A percentile compares a stretch with the other conserved stretches of the same genome.
Evolutionary conservation across 2,113 vertebrate species (phyloP).

Genomic region (Nerophis ophidion): DNA sequence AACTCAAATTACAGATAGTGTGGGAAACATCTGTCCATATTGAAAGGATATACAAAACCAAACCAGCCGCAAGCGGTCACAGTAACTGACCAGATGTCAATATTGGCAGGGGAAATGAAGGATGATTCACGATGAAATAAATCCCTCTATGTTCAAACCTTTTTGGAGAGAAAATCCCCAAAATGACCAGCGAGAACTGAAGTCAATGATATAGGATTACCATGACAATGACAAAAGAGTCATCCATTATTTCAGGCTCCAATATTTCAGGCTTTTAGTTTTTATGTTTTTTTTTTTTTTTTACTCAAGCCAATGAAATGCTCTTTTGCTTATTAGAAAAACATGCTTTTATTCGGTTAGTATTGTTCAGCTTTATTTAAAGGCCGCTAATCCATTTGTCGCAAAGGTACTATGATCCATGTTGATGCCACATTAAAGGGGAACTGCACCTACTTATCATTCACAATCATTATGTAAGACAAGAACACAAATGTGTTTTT

Average conservation of each 20-base stretch:
- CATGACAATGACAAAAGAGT: background rate
- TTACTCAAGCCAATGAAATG: too few relatives aligned
- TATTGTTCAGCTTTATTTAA: too few relatives aligned
- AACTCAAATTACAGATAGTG: slow-evolving; percentile 24
- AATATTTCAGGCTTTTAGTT: background rate
- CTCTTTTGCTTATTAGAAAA: too few relatives aligned
- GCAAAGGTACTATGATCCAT: too few relatives aligned
- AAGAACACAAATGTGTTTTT: too few relatives aligned
- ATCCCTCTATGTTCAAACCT: background rate
- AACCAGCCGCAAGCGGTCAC: slow-evolving; percentile 4
- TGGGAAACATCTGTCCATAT: slow-evolving; percentile 25
- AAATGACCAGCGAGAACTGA: background rate
- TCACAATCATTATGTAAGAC: too few relatives aligned
- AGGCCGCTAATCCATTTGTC: too few relatives aligned
- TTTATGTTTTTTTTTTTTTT: too few relatives aligned
- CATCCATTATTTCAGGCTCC: background rate
- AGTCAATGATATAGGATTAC: background rate
- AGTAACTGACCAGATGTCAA: slow-evolving; percentile 8
- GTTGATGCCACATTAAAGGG: too few relatives aligned
- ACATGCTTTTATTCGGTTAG: too few relatives aligned
- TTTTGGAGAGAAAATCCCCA: background rate
- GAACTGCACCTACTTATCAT: too few relatives aligned
- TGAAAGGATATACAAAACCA: slow-evolving; percentile 9
- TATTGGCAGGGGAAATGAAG: background rate
- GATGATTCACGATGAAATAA: background rate